Conservation (phyloP, 2,888 invertebrate species). For the Nasonia oneida region DNA sequence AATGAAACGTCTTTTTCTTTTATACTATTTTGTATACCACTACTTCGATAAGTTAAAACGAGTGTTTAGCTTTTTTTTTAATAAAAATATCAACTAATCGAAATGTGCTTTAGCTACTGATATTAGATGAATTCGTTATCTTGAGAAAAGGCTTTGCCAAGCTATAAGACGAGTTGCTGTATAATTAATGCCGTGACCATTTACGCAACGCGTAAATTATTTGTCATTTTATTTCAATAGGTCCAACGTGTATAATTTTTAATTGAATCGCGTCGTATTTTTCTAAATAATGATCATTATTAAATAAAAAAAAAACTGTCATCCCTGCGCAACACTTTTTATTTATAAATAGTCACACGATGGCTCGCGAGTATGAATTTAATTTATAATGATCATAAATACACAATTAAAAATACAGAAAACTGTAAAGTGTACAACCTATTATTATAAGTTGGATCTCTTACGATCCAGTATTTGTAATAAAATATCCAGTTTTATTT, state of each 20-base stretch:
- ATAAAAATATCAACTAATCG: constrained; percentile 56
- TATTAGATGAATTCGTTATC: constrained; percentile 61
- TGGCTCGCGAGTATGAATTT: constrained; percentile 47
- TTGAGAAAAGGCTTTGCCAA: constrained; percentile 56
- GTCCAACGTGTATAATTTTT: constrained; percentile 63
- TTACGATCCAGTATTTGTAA: constrained; percentile 59
- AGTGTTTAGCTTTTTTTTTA: constrained; percentile 38
- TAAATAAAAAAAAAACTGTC: constrained; percentile 59
- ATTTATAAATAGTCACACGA: constrained; percentile 55
- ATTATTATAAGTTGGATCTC: constrained; percentile 74
- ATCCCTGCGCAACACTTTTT: constrained; percentile 61
- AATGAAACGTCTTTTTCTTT: constrained; percentile 43
- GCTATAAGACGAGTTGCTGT: constrained; percentile 59
- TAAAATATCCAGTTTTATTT: constrained; percentile 75
- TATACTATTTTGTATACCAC: constrained; percentile 37
- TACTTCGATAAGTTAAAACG: constrained; percentile 26
- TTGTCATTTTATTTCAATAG: constrained; percentile 62
- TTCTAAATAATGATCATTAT: constrained; percentile 63
- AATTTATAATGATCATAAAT: constrained; percentile 60
- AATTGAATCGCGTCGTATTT: constrained; percentile 64
- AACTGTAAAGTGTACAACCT: constrained; percentile 77
- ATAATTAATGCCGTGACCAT: constrained; percentile 50
- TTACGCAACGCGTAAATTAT: constrained; percentile 55
- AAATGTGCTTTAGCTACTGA: constrained; percentile 52
- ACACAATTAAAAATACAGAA: constrained; percentile 57